phyloP scores from a whole-genome alignment of 2,888 invertebrate genomes.

The Hydraecia micacea region DNA sequence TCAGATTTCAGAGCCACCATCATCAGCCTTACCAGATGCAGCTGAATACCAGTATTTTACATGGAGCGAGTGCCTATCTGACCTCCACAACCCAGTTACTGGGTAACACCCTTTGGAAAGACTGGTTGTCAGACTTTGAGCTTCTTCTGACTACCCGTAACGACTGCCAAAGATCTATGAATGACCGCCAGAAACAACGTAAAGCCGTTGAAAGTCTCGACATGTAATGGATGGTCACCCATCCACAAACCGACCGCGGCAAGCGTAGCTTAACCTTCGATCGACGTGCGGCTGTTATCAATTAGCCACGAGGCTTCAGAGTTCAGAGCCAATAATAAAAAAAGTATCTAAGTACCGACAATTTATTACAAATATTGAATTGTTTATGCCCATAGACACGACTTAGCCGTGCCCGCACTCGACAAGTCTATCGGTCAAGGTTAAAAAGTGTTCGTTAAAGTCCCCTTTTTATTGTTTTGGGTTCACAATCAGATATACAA shows the following conservation, averaged over 20 bases:
- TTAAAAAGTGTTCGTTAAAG: conserved; percentile 49
- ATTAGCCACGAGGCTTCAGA: background rate
- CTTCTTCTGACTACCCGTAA: background rate
- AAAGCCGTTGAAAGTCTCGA: background rate
- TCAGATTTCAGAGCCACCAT: background rate
- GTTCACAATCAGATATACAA: conserved; percentile 63
- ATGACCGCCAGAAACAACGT: background rate
- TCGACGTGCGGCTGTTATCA: background rate
- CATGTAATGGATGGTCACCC: background rate
- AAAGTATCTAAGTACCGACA: background rate
- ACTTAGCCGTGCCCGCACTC: conserved; percentile 40
- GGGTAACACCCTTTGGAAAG: too few species aligned
- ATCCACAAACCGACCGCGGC: background rate
- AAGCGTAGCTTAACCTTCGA: background rate
- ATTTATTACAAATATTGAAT: conserved; percentile 28
- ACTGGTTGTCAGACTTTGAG: background rate
- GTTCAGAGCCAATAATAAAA: background rate
- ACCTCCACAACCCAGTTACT: background rate
- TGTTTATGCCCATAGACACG: conserved; percentile 30
- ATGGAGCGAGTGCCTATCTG: background rate
- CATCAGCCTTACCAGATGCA: background rate
- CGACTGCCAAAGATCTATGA: background rate
- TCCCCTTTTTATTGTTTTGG: conserved; percentile 63
- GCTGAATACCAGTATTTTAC: too few species aligned
- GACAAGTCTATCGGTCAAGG: conserved; percentile 56